Evolutionary conservation across 2,888 invertebrate genomes (phyloP), one percentile per base, ranked within the genome.

Genomic region (Acrobasis repandana): DNA sequence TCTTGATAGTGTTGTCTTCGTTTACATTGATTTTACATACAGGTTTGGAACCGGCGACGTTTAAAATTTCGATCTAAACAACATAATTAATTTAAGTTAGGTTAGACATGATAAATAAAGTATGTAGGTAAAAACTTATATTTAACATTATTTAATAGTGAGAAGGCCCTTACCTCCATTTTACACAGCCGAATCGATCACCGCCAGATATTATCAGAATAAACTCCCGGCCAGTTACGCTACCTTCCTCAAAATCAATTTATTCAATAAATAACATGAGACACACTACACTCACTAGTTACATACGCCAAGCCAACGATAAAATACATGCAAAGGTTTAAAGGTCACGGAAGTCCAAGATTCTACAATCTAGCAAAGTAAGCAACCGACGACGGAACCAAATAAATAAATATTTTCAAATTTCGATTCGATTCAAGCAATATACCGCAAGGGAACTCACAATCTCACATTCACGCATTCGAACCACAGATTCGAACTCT

Each of bases 1-100:
- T 96, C 67, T 91, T 92, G 57, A 98, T 92, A 1, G 96, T 96
- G 3, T 94, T 93, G 47, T 89, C 90, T 18, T 93, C 93, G 54
- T 89, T 89, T 8, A 95, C 93, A 64, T 88, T 82, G 60, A 94
- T 80, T 67, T 87, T 92, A 14, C 93, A 92, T 9, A 93, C 63
- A n/a, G 93, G 85, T 72, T 94, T 94, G 0, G 93, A 93, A 60
- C 91, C 93, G 52, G 87, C 80, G 2, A 87, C 85, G 74, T 86
- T 93, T 34, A 94, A 74, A 68, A 94, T 93, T 90, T 94, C 94
- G 64, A 94, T 90, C 94, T 94, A 75, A 36, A 73, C 61, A 67
- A 61, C 33, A 54, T 15, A 46, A 49, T 48, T 8, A 15, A 11
- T 10, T 34, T 54, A 34, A 2, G 20, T 51, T 51, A 28, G 43